Evolutionary conservation across 2,113 vertebrate species (phyloP).

Genomic region (Cavia porcellus): DNA sequence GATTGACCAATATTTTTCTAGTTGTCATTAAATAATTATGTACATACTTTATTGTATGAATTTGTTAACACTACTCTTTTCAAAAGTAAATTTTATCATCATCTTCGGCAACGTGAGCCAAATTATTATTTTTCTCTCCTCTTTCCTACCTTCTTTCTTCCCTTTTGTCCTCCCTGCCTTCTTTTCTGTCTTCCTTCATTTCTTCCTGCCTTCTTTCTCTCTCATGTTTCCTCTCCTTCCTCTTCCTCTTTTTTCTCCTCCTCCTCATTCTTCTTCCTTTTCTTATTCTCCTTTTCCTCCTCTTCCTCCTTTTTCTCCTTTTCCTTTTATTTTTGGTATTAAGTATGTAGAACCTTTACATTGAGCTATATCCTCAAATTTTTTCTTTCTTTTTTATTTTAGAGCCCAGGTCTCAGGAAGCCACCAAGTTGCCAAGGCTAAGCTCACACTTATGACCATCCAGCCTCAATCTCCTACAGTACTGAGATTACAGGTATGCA

Average conservation of each 20-base stretch:
- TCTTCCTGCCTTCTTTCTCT: background rate
- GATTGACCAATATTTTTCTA: background rate
- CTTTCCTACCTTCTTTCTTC: background rate
- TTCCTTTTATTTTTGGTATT: background rate
- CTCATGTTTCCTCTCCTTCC: background rate
- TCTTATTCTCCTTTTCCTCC: too few species aligned
- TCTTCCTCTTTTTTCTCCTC: background rate
- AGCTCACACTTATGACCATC: background rate
- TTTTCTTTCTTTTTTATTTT: background rate
- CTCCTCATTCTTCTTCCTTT: background rate
- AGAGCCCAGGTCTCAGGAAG: background rate
- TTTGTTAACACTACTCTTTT: background rate
- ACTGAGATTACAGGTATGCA: background rate
- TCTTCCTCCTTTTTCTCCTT: background rate
- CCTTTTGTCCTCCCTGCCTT: background rate
- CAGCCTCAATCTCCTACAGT: background rate
- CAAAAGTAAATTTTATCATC: background rate
- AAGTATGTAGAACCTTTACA: background rate
- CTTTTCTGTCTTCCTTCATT: background rate
- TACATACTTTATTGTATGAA: background rate
- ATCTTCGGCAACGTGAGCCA: background rate
- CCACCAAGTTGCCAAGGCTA: background rate
- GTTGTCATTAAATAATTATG: background rate
- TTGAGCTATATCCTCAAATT: background rate
- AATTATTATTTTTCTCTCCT: background rate